These are phyloP conservation scores for Petromus typicus DNA, from an alignment of 2,113 vertebrate species.

Conservation along the genomic window DNA sequence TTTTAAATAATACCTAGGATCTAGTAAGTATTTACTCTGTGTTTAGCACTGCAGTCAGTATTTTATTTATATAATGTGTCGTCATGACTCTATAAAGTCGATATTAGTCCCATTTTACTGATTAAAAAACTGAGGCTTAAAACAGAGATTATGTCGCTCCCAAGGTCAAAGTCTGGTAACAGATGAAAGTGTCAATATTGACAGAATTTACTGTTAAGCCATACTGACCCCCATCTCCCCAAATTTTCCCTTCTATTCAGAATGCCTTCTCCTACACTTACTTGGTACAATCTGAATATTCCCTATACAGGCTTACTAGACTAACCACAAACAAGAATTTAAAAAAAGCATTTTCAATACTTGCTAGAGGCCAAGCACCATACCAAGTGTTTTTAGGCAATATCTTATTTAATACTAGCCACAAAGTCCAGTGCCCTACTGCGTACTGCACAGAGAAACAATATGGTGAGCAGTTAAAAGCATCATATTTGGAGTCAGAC, in stretches of 20 bases:
- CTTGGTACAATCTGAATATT: neutral
- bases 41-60: neutral
- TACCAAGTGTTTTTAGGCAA: constrained; percentile 1
- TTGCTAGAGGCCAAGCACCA: neutral
- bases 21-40: constrained; percentile 29
- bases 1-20: neutral
- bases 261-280: neutral
- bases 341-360: constrained; percentile 9
- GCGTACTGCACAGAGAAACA: neutral
- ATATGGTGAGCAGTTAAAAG: neutral
- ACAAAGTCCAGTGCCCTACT: constrained; percentile 25
- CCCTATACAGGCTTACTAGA: neutral
- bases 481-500: constrained; percentile 1
- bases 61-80: neutral
- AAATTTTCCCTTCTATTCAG: neutral
- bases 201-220: neutral
- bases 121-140: neutral
- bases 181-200: neutral
- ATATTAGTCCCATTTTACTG: constrained; percentile 33
- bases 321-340: neutral
- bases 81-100: neutral
- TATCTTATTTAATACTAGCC: constrained; percentile 11
- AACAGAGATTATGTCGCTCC: neutral
- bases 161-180: neutral
- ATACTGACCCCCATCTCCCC: neutral